phyloP scores from a whole-genome alignment of 2,888 invertebrate genomes.

The Mimas tiliae region DNA sequence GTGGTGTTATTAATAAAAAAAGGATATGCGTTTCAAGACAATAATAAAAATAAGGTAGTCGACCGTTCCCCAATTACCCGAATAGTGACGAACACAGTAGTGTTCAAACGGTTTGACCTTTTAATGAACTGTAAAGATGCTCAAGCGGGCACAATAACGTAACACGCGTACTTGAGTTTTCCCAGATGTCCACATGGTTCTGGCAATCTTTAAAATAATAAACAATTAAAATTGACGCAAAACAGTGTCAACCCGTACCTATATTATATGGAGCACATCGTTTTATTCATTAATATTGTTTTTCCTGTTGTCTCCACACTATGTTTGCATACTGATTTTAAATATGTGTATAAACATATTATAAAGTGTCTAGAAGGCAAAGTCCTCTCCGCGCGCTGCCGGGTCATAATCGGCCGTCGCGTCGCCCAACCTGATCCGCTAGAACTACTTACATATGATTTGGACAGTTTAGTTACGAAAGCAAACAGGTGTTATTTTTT shows the following conservation, averaged over 20 bases:
- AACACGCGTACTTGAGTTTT: conserved; percentile 4
- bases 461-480: conserved; percentile 12
- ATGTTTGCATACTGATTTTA: conserved; percentile 23
- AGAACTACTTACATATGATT: conserved; percentile 16
- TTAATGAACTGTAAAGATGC: neutral
- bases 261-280: conserved; percentile 36
- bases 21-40: neutral
- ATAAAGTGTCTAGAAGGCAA: conserved; percentile 20
- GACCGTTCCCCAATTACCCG: neutral
- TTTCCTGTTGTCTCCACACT: conserved; percentile 44
- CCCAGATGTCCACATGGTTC: conserved; percentile 10
- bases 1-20: too few relatives aligned
- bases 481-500: conserved; percentile 16
- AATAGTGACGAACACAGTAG: neutral
- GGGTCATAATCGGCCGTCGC: conserved; percentile 13
- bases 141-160: neutral
- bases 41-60: neutral
- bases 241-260: conserved; percentile 24
- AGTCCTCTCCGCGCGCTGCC: conserved; percentile 11
- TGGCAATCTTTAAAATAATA: neutral
- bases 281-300: conserved; percentile 39
- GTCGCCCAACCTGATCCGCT: neutral
- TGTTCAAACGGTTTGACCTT: neutral
- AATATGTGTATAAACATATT: neutral
- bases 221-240: conserved; percentile 24